Evolutionary conservation across 2,888 invertebrate species (phyloP), one percentile per base, ranked within the genome.

Genomic region (Platycheirus albimanus): DNA sequence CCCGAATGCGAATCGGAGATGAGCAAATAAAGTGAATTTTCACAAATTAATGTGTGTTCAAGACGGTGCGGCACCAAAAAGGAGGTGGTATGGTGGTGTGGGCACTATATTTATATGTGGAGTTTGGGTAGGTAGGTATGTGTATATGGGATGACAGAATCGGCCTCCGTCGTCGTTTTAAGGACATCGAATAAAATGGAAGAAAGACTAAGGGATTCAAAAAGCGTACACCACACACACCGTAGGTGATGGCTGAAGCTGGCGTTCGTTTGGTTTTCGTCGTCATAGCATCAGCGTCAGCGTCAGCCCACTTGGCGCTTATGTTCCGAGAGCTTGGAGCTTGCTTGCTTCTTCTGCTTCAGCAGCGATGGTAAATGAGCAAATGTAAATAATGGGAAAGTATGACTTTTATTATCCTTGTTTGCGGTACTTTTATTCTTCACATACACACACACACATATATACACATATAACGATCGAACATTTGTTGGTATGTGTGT

Each of bases 371-470:
- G 72, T 71, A 72, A 75, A 71, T 83, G 84, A 84, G 79, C 84
- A 84, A 84, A 84, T 84, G 79, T 79, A 84, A 84, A 79, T 84
- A 84, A 84, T 84, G 79, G 84, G 30, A 79, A 84, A 84, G 84
- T 84, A 84, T 84, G 84, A 84, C 84, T 84, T 84, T 84, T 84
- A 84, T 84, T 84, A 79, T 84, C 84, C 84, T 79, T 84, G 84
- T 84, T 83, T 83, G 83, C 78, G 83, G 83, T 83, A 67, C 78
- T 74, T 74, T 64, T 54, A 45, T 72, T 69, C 69, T 28, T n/a
- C n/a, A n/a, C n/a, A n/a, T n/a, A n/a, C n/a, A n/a, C n/a, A n/a
- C n/a, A n/a, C n/a, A n/a, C n/a, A n/a, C n/a, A n/a, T n/a, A n/a
- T n/a, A n/a, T n/a, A n/a, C n/a, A n/a, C n/a, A n/a, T n/a, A 51